phyloP scores from a whole-genome alignment of 2,888 invertebrate species.

The Agriopis aurantiaria region DNA sequence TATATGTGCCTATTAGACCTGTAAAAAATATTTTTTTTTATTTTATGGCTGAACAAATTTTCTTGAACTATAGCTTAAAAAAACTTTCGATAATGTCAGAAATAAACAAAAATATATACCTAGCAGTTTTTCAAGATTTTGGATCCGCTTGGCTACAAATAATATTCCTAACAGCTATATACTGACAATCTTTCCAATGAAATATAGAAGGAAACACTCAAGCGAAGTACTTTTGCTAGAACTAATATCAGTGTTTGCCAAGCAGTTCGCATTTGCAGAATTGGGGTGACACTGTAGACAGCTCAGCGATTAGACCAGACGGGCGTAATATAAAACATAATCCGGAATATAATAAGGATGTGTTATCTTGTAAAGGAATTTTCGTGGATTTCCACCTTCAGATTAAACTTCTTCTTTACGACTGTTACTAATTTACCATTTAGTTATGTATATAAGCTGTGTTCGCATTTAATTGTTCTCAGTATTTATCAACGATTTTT shows the following conservation, averaged over 20 bases:
- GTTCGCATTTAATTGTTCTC: no score
- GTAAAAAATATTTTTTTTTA: no score
- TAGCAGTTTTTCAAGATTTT: not conserved
- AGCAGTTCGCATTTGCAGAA: slow-evolving; percentile 76
- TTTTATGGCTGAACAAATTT: no score
- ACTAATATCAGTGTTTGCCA: slow-evolving; percentile 83
- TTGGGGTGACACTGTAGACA: slow-evolving; percentile 74
- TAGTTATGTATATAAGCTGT: no score
- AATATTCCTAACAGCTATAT: slow-evolving; percentile 21
- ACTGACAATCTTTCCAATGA: slow-evolving; percentile 46
- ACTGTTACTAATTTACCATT: no score
- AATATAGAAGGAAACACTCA: slow-evolving; percentile 78
- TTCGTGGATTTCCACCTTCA: not conserved
- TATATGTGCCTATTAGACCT: no score
- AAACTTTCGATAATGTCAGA: no score
- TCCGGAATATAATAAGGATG: not conserved
- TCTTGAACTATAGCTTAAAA: no score
- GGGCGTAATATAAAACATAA: slow-evolving; percentile 1
- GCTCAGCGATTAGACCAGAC: slow-evolving; percentile 32
- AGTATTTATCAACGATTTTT: no score
- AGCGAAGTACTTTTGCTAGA: slow-evolving; percentile 74
- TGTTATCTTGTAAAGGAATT: not conserved
- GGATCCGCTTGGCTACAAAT: slow-evolving; percentile 2
- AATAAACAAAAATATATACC: not conserved
- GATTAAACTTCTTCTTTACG: no score